These are phyloP conservation scores for Acomys russatus DNA, from an alignment of 2,797 vertebrate species.

Conservation along the genomic window DNA sequence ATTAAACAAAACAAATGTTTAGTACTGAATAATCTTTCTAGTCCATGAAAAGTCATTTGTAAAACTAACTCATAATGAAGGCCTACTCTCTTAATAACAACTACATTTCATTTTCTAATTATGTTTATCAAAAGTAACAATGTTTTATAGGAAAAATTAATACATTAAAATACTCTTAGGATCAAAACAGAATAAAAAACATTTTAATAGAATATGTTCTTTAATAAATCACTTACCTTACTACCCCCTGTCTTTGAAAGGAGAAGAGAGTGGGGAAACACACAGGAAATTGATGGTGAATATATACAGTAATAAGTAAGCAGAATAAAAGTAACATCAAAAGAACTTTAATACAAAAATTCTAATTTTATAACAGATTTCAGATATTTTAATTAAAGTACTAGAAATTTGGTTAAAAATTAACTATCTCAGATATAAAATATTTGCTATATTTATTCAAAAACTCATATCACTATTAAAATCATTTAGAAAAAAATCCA, in stretches of 20 bases:
- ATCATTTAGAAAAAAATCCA: conserved; percentile 36
- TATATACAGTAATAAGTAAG: conserved; percentile 47
- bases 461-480: conserved; percentile 51
- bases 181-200: neutral
- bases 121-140: conserved; percentile 21
- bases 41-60: conserved; percentile 9
- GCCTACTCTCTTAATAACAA: neutral
- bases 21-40: conserved; percentile 8
- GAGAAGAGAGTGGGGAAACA: conserved; percentile 75
- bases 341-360: conserved; percentile 53
- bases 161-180: conserved; percentile 21
- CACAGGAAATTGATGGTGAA: conserved; percentile 80
- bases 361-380: conserved; percentile 21
- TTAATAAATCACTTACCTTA: conserved; percentile 94
- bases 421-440: conserved; percentile 37
- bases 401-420: conserved; percentile 39
- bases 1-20: conserved; percentile 42
- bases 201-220: conserved; percentile 50
- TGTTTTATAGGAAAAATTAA: neutral
- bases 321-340: conserved; percentile 53
- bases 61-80: conserved; percentile 38
- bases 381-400: conserved; percentile 61
- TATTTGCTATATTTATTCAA: conserved; percentile 54
- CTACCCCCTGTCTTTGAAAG: conserved; percentile 97
- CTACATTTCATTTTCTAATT: conserved; percentile 45